Evolutionary conservation across 2,888 invertebrate species (phyloP).

Genomic region (Bibio marci): DNA sequence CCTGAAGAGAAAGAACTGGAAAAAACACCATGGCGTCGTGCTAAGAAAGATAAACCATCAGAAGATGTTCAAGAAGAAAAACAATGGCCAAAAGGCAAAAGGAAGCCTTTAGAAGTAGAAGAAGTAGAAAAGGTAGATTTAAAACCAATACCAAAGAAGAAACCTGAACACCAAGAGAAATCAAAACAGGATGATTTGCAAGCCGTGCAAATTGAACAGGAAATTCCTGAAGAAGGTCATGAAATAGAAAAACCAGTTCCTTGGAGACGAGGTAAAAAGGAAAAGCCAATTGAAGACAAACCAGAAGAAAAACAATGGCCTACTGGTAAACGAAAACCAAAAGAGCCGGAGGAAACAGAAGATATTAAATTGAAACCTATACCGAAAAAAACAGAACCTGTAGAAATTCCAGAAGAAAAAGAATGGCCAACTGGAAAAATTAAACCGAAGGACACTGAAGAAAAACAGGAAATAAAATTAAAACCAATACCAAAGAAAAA

Average conservation of each 20-base stretch:
- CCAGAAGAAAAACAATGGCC: slow-evolving; percentile 21
- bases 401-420: slow-evolving; percentile 17
- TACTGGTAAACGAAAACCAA: slow-evolving; percentile 21
- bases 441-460: slow-evolving; percentile 23
- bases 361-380: slow-evolving; percentile 33
- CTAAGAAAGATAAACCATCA: slow-evolving; percentile 10
- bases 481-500: slow-evolving; percentile 31
- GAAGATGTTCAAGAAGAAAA: slow-evolving; percentile 17
- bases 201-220: too few relatives aligned
- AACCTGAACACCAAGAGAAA: slow-evolving; percentile 18
- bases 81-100: slow-evolving; percentile 22
- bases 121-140: slow-evolving; percentile 31
- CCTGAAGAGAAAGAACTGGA: slow-evolving; percentile 11
- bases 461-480: slow-evolving; percentile 31
- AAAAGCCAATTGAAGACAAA: slow-evolving; percentile 10
- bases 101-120: slow-evolving; percentile 23
- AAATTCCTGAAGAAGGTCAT: neutral
- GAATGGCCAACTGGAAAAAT: slow-evolving; percentile 23
- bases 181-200: slow-evolving; percentile 9
- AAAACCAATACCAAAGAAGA: slow-evolving; percentile 31
- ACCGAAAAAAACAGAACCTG: slow-evolving; percentile 21
- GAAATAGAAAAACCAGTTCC: slow-evolving; percentile 11
- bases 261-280: slow-evolving; percentile 11
- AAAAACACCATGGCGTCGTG: slow-evolving; percentile 9
- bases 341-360: slow-evolving; percentile 27